Conservation (phyloP, 2,888 invertebrate species). For the Cheilosia pagana region DNA sequence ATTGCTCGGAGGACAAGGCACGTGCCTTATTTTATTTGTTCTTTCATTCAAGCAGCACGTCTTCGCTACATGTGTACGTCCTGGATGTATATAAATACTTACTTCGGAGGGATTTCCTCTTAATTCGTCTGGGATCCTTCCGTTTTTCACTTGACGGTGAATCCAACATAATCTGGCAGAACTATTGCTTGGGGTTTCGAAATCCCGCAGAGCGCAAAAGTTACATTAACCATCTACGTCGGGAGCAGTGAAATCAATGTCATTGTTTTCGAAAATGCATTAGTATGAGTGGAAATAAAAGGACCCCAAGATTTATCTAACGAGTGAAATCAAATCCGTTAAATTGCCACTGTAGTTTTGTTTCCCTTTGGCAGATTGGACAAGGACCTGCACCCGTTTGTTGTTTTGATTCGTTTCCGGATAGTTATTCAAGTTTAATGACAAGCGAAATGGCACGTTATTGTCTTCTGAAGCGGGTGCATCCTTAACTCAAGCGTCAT, state of each 20-base stretch:
- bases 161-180: slow-evolving; percentile 4
- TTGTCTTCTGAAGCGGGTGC: no score
- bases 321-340: neutral
- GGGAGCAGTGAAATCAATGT: neutral
- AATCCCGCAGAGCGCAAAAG: slow-evolving; percentile 18
- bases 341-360: slow-evolving; percentile 15
- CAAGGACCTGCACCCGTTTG: no score
- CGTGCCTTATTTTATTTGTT: slow-evolving; percentile 10
- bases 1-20: neutral
- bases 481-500: no score
- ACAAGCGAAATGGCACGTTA: no score
- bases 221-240: slow-evolving; percentile 7
- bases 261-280: neutral
- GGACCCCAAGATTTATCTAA: no score
- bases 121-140: slow-evolving; percentile 4
- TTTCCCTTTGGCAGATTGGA: no score
- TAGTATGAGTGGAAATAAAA: neutral
- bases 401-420: no score
- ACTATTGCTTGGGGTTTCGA: slow-evolving; percentile 5
- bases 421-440: no score
- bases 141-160: neutral
- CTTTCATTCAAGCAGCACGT: neutral
- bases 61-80: neutral
- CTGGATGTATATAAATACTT: neutral
- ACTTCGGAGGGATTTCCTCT: neutral